These are phyloP conservation scores for Schizothorax lantsangensis DNA, from an alignment of 2,797 vertebrate species.

Conservation along the genomic window DNA sequence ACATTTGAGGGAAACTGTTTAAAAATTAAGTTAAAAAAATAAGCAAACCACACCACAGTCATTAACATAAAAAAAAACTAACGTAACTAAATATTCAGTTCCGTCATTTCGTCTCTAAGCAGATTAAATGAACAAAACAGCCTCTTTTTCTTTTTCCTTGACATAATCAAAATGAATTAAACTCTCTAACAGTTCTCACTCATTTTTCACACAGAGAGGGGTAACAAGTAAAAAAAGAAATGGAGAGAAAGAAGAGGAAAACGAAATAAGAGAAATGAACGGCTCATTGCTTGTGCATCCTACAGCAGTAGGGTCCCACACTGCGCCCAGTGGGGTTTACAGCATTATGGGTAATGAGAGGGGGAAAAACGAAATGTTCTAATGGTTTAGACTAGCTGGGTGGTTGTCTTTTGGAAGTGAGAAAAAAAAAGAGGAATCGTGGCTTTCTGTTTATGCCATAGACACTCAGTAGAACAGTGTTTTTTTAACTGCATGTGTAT, in stretches of 20 bases:
- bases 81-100: not conserved
- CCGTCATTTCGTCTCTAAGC: not conserved
- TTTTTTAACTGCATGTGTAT: constrained; percentile 15
- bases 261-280: constrained; percentile 41
- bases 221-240: constrained; percentile 44
- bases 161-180: constrained; percentile 54
- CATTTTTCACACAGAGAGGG: constrained; percentile 63
- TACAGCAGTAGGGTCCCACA: constrained; percentile 53
- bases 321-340: constrained; percentile 50
- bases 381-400: constrained; percentile 43
- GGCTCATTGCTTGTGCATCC: constrained; percentile 60
- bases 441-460: constrained; percentile 37
- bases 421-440: constrained; percentile 40
- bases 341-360: constrained; percentile 55
- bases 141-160: constrained; percentile 31
- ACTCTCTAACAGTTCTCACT: constrained; percentile 45
- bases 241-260: constrained; percentile 8
- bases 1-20: not conserved
- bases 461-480: constrained; percentile 18
- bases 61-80: constrained; percentile 10
- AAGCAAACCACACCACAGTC: not conserved
- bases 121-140: constrained; percentile 45
- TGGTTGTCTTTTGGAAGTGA: constrained; percentile 41
- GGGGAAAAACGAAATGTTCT: constrained; percentile 23
- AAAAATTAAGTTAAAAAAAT: not conserved